phyloP scores from a whole-genome alignment of 2,888 invertebrate species.

The Polyommatus icarus region DNA sequence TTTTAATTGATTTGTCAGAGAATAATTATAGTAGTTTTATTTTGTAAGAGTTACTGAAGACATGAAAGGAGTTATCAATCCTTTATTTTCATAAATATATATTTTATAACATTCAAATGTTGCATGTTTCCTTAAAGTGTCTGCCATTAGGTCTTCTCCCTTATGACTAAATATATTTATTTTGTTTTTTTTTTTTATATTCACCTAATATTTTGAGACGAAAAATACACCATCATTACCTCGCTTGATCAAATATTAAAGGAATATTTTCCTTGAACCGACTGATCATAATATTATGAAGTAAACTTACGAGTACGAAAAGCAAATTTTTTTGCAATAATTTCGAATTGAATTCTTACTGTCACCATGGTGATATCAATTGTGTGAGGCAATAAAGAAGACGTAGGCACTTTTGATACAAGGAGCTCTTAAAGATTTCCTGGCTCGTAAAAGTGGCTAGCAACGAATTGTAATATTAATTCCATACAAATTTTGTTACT shows the following conservation, averaged over 20 bases:
- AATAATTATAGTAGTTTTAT: too few species aligned
- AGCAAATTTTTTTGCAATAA: neutral
- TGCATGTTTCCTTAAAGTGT: too few species aligned
- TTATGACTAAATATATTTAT: too few species aligned
- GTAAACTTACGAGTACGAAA: neutral
- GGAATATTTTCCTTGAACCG: neutral
- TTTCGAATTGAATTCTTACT: neutral
- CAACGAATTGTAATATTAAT: neutral
- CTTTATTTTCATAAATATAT: too few species aligned
- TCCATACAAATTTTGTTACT: too few species aligned
- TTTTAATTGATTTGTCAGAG: too few species aligned
- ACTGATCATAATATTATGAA: neutral
- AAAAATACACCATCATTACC: neutral
- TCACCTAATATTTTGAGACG: too few species aligned
- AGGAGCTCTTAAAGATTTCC: constrained; percentile 13
- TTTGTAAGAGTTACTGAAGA: too few species aligned
- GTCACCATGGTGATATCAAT: neutral
- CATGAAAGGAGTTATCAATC: too few species aligned
- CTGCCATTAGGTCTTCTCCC: too few species aligned
- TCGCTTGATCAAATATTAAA: neutral
- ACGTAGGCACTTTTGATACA: constrained; percentile 3
- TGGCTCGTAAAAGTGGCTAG: neutral
- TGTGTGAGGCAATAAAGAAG: neutral
- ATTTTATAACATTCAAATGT: too few species aligned
- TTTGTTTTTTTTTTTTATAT: too few species aligned